Evolutionary conservation across 2,888 invertebrate genomes (phyloP).

Genomic region (Cheilosia soror): DNA sequence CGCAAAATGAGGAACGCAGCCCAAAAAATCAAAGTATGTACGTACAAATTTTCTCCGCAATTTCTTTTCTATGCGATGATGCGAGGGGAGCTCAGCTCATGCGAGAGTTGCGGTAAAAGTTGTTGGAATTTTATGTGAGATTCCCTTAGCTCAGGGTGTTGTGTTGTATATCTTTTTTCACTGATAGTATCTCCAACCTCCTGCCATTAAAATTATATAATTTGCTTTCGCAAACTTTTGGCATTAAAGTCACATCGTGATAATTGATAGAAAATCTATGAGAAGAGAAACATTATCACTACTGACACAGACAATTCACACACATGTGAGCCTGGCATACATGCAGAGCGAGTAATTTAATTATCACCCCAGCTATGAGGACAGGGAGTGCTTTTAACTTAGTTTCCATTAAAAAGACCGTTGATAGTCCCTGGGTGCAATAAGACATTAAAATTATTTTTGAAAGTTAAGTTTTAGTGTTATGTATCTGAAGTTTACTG

Average conservation of each 20-base stretch:
- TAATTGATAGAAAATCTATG: constrained; percentile 70
- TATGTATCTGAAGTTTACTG: constrained; percentile 27
- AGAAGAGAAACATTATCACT: constrained; percentile 37
- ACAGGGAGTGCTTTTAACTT: background rate
- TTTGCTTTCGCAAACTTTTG: constrained; percentile 60
- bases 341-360: constrained; percentile 33
- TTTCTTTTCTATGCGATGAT: constrained; percentile 57
- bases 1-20: constrained; percentile 68
- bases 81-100: constrained; percentile 36
- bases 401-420: constrained; percentile 4
- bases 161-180: constrained; percentile 9
- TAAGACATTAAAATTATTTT: constrained; percentile 30
- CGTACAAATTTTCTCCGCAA: constrained; percentile 64
- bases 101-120: constrained; percentile 67
- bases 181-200: background rate
- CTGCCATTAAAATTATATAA: constrained; percentile 44
- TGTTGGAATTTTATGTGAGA: constrained; percentile 58
- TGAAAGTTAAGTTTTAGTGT: constrained; percentile 43
- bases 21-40: constrained; percentile 56
- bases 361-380: constrained; percentile 34
- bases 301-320: background rate
- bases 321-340: background rate
- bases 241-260: constrained; percentile 70
- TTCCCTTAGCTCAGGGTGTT: constrained; percentile 44
- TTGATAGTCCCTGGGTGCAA: background rate